Percentiles rank a stretch among this genome's conserved stretches.
Evolutionary conservation across 1,140 invertebrate genomes (phyloP).

Genomic region (Drosophila parvula): DNA sequence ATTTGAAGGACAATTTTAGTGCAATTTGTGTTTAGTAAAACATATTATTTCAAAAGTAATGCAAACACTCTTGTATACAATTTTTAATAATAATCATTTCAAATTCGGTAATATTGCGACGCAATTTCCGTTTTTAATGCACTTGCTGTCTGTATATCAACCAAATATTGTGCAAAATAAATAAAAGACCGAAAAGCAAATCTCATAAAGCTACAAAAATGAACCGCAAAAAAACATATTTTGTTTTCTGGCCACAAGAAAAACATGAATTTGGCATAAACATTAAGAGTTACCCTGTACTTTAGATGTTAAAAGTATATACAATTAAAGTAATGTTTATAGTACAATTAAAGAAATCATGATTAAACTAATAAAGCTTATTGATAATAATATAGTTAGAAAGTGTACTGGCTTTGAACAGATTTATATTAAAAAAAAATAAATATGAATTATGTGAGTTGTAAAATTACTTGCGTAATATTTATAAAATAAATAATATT

Average conservation of each 20-base stretch:
- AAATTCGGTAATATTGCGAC: constrained; percentile 22
- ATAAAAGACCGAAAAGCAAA: constrained; percentile 34
- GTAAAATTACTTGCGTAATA: too few species aligned
- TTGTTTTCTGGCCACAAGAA: constrained; percentile 40
- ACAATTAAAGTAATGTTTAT: too few species aligned
- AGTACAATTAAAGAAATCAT: too few species aligned
- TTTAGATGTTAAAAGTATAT: neutral
- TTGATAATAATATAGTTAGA: too few species aligned
- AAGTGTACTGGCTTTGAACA: too few species aligned
- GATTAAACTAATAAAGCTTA: too few species aligned
- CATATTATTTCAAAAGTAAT: neutral
- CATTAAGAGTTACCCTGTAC: constrained; percentile 24
- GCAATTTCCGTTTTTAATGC: constrained; percentile 42
- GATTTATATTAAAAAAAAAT: too few species aligned
- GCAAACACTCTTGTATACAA: neutral
- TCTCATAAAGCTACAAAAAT: constrained; percentile 11
- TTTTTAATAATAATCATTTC: constrained; percentile 12
- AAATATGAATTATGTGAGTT: too few species aligned
- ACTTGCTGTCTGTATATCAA: constrained; percentile 29
- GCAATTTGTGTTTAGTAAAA: neutral
- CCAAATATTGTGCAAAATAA: constrained; percentile 56
- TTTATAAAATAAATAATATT: too few species aligned
- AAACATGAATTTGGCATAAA: constrained; percentile 64
- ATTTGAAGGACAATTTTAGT: constrained; percentile 24
- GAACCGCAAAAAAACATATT: constrained; percentile 34